These are phyloP conservation scores for Piezodorus guildinii DNA, from an alignment of 1,140 invertebrate genomes.

Conservation along the genomic window DNA sequence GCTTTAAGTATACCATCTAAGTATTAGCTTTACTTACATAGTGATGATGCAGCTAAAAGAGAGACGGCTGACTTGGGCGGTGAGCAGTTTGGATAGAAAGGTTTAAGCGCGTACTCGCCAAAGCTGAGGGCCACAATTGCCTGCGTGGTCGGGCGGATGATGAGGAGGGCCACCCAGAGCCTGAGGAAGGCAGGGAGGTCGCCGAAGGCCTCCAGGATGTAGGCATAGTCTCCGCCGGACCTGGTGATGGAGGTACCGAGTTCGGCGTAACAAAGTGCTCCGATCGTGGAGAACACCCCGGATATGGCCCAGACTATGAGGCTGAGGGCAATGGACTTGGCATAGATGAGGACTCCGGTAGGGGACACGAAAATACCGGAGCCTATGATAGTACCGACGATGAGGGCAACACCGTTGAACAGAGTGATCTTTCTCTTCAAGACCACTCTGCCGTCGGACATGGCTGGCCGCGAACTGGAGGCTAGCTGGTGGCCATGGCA, in stretches of 20 bases:
- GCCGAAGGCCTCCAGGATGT: conserved; percentile 76
- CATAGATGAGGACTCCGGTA: conserved; percentile 44
- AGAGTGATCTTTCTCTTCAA: conserved; percentile 72
- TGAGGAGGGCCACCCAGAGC: conserved; percentile 75
- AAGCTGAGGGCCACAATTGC: conserved; percentile 75
- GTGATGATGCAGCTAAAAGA: conserved; percentile 57
- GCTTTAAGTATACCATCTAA: too few relatives aligned
- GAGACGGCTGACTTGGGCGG: conserved; percentile 53
- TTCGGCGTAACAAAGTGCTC: conserved; percentile 75
- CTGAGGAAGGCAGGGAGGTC: conserved; percentile 77
- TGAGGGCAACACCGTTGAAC: conserved; percentile 74
- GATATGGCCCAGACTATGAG: conserved; percentile 61
- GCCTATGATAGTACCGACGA: conserved; percentile 69
- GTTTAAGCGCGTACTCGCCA: conserved; percentile 66
- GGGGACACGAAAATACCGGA: conserved; percentile 24
- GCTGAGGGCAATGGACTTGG: conserved; percentile 51
- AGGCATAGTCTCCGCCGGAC: conserved; percentile 81
- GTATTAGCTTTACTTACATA: conserved; percentile 54
- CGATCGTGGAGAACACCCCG: conserved; percentile 60
- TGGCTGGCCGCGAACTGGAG: neutral
- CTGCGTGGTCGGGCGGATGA: conserved; percentile 66
- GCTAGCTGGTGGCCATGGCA: neutral
- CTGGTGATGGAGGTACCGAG: conserved; percentile 56
- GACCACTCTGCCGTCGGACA: conserved; percentile 41
- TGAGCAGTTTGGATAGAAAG: conserved; percentile 63